These are phyloP conservation scores for Muscicapa comitata DNA, from an alignment of 2,797 vertebrate genomes.

Conservation along the genomic window DNA sequence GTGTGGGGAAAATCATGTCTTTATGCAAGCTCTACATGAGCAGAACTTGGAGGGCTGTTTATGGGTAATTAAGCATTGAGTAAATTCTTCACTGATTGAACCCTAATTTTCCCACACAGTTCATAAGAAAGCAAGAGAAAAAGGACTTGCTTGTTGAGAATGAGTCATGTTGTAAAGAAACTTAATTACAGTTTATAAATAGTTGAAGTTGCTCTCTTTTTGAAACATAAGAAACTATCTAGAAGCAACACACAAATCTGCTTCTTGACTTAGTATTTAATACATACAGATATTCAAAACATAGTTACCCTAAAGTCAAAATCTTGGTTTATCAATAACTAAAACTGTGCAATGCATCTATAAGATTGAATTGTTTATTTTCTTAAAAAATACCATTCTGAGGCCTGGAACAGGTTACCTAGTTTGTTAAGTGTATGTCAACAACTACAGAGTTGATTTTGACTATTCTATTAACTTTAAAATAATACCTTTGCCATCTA, in stretches of 20 bases:
- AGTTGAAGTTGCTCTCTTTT: slow-evolving; percentile 60
- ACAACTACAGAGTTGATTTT: background rate
- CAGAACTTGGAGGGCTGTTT: slow-evolving; percentile 42
- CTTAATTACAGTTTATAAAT: slow-evolving; percentile 66
- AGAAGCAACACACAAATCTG: slow-evolving; percentile 1
- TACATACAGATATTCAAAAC: background rate
- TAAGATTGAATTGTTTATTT: background rate
- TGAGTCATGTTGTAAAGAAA: slow-evolving; percentile 62
- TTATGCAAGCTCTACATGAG: slow-evolving; percentile 42
- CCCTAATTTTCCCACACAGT: slow-evolving; percentile 63
- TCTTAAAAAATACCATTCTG: background rate
- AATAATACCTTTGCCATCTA: background rate
- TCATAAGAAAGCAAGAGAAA: slow-evolving; percentile 60
- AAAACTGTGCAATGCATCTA: background rate
- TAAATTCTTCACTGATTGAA: slow-evolving; percentile 54
- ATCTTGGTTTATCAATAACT: background rate
- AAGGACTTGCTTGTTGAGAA: slow-evolving; percentile 55
- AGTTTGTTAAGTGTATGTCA: background rate
- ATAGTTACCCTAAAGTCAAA: background rate
- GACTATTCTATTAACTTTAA: background rate
- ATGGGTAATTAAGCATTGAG: slow-evolving; percentile 53
- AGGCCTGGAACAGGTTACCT: background rate
- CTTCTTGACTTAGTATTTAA: slow-evolving; percentile 15
- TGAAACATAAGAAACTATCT: slow-evolving; percentile 16
- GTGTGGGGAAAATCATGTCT: background rate